Evolutionary conservation across 2,797 vertebrate genomes (phyloP), one percentile per base, ranked within the genome.

Genomic region (Cuculus canorus): DNA sequence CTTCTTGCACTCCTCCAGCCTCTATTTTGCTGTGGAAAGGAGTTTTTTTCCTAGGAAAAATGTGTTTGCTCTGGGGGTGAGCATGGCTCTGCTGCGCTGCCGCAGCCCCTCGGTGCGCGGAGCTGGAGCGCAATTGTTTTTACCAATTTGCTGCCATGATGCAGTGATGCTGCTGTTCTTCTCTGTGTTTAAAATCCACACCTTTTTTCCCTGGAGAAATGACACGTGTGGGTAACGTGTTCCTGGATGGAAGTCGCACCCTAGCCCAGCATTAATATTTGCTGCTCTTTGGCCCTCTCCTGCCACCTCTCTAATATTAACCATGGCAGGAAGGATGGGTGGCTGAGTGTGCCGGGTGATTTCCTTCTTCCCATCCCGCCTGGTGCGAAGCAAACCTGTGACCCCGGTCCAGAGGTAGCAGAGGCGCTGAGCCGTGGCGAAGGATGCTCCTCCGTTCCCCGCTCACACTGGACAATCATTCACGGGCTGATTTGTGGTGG

Each of bases 401-500:
- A 41, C 83, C 73, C 39, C 0, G 4, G 66, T 57, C 61, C 91
- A 8, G 91, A 93, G 80, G 77, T 88, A 2, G 39, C 7, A 13
- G 84, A 70, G 77, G 27, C 5, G 33, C 60, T 2, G 28, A 39
- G 48, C 52, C 39, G 27, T 4, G 59, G 9, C 23, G 16, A 18
- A 48, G 39, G 10, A 12, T 70, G 92, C 53, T 91, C 39, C 65
- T 78, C 17, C 0, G 1, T 12, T 85, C 22, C 45, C 30, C 2
- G 4, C 5, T 73, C 18, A 24, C 3, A 1, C 27, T 22, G 70
- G 88, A 79, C 17, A 94, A 94, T 95, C 82, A 87, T 93, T 96
- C 75, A 87, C 70, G 1, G 2, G 1, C 2, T 12, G 4, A 0
- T 54, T 35, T 0, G 1, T 4, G 17, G 11, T 0, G 1, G 4